phyloP scores from a whole-genome alignment of 1,140 invertebrate genomes.

The Drosophila sp. region DNA sequence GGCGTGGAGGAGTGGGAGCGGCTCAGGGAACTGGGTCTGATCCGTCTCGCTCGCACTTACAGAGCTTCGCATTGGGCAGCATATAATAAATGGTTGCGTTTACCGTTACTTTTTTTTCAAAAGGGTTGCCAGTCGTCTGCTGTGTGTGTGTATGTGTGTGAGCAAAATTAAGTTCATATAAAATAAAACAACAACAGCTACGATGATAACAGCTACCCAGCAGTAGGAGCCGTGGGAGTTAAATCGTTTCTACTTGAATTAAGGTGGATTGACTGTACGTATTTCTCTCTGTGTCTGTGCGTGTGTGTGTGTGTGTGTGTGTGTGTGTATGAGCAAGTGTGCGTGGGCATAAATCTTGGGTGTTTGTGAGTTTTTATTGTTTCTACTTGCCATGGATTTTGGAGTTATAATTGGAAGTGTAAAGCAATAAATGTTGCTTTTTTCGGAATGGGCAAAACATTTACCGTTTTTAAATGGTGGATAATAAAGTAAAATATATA shows the following conservation, averaged over 20 bases:
- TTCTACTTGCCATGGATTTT: conserved; percentile 70
- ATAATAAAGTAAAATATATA: conserved; percentile 33
- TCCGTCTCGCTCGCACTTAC: conserved; percentile 55
- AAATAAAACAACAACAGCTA: conserved; percentile 72
- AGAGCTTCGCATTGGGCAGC: conserved; percentile 11
- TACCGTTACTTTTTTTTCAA: conserved; percentile 72
- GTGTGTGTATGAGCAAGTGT: conserved; percentile 17
- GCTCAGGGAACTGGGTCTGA: conserved; percentile 13
- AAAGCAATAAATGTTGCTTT: conserved; percentile 69
- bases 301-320: conserved; percentile 9
- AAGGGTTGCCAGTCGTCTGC: conserved; percentile 64
- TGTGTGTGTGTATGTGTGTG: conserved; percentile 38
- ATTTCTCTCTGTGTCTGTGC: neutral
- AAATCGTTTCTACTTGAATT: conserved; percentile 78
- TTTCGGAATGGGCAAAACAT: conserved; percentile 27
- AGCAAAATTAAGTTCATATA: conserved; percentile 79
- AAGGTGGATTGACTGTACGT: conserved; percentile 62
- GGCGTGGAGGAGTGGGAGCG: neutral
- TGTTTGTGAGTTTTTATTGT: conserved; percentile 72
- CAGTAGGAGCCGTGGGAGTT: conserved; percentile 60
- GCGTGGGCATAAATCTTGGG: conserved; percentile 64
- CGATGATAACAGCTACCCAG: conserved; percentile 50
- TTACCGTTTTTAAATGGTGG: conserved; percentile 43
- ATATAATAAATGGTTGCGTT: conserved; percentile 79
- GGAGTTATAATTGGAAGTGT: conserved; percentile 77